A percentile compares a stretch with the other conserved stretches of the same genome.
Conservation (phyloP, 2,888 invertebrate genomes). For the Phortica magna region DNA sequence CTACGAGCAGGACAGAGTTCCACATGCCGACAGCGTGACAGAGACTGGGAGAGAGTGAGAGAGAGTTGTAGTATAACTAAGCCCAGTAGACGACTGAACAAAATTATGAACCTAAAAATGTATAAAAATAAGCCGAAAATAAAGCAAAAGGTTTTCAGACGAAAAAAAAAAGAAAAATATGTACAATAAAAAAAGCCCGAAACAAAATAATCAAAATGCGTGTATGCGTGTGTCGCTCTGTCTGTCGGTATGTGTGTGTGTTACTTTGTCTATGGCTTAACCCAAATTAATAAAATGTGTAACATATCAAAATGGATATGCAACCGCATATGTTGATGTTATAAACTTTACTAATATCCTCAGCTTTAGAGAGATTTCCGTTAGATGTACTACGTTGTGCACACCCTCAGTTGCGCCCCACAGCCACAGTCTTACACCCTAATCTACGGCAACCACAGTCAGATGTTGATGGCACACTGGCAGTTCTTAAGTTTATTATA, state of each 20-base stretch:
- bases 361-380: slow-evolving; percentile 47
- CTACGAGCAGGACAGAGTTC: slow-evolving; percentile 22
- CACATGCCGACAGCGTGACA: slow-evolving; percentile 28
- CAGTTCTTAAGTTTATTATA: slow-evolving; percentile 31
- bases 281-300: slow-evolving; percentile 67
- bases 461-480: not conserved
- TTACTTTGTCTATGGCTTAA: slow-evolving; percentile 55
- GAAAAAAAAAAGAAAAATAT: slow-evolving; percentile 26
- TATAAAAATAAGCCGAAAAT: slow-evolving; percentile 63
- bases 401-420: not conserved
- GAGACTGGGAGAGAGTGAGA: not conserved
- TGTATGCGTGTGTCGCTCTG: not conserved
- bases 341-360: slow-evolving; percentile 58
- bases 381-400: not conserved
- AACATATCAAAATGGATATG: slow-evolving; percentile 44
- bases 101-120: slow-evolving; percentile 61
- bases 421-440: not conserved
- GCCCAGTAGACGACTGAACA: slow-evolving; percentile 13
- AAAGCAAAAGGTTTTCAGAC: slow-evolving; percentile 31
- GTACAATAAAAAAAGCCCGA: slow-evolving; percentile 28
- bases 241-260: slow-evolving; percentile 30
- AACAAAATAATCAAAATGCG: not conserved
- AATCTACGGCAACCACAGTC: not conserved
- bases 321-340: slow-evolving; percentile 58
- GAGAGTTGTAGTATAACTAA: slow-evolving; percentile 13